Evolutionary conservation across 2,888 invertebrate genomes (phyloP).

Genomic region (Platypus cylindrus): DNA sequence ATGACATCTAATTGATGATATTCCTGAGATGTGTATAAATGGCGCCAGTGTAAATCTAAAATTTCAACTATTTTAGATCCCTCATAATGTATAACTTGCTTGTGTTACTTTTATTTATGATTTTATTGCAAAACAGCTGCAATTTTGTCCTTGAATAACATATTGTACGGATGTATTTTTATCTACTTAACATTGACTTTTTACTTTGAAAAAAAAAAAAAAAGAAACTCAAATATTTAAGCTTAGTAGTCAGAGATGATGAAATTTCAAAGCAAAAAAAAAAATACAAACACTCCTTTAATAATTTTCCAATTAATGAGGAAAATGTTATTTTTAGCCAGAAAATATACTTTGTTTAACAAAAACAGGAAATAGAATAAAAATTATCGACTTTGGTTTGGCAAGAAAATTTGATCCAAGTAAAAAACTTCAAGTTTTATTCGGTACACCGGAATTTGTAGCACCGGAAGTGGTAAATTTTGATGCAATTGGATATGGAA

Average conservation of each 20-base stretch:
- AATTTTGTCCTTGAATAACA: too few relatives aligned
- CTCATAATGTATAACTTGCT: too few relatives aligned
- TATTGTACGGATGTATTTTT: too few relatives aligned
- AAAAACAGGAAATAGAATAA: slow-evolving; percentile 92
- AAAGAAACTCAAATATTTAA: neutral
- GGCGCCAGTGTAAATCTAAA: too few relatives aligned
- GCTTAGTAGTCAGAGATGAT: neutral
- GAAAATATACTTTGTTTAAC: slow-evolving; percentile 97
- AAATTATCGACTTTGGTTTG: slow-evolving; percentile 96
- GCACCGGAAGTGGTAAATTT: slow-evolving; percentile 99
- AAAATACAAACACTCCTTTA: neutral
- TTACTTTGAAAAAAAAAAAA: neutral
- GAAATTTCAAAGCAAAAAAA: too few relatives aligned
- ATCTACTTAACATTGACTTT: too few relatives aligned
- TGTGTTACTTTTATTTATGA: too few relatives aligned
- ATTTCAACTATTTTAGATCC: too few relatives aligned
- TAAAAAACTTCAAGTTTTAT: slow-evolving; percentile 85
- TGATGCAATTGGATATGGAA: slow-evolving; percentile 88
- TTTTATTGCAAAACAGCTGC: too few relatives aligned
- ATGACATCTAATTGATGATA: too few relatives aligned
- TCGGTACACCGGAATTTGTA: slow-evolving; percentile 98
- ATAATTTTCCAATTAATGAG: neutral
- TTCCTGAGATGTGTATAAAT: too few relatives aligned
- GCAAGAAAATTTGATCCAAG: slow-evolving; percentile 85
- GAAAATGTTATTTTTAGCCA: slow-evolving; percentile 63